phyloP scores from a whole-genome alignment of 2,888 invertebrate genomes.

The Pinctada fucata region DNA sequence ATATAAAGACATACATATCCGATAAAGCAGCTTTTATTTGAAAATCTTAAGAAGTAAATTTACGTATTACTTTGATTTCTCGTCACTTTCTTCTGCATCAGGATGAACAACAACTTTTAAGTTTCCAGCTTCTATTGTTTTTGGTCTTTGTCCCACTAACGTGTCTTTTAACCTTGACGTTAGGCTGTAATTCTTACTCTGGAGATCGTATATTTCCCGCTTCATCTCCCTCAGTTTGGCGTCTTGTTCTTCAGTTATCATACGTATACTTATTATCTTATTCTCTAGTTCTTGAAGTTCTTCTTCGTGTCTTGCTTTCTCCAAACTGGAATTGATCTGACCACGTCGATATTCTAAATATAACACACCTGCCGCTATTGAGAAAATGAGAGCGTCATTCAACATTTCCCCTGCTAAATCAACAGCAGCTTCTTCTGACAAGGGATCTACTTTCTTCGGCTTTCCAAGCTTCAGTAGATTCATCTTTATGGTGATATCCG shows the following conservation, averaged over 20 bases:
- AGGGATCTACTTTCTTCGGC: constrained; percentile 6
- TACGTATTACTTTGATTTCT: not conserved
- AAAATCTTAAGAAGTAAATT: no score
- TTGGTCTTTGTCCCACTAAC: no score
- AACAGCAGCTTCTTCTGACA: constrained; percentile 5
- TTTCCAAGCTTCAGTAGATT: constrained; percentile 11
- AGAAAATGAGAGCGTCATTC: constrained; percentile 11
- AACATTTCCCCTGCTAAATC: constrained; percentile 6
- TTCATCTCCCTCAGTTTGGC: constrained; percentile 4
- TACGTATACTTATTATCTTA: not conserved
- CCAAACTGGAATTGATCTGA: not conserved
- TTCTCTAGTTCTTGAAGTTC: constrained; percentile 2
- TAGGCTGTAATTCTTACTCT: not conserved
- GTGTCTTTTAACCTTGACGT: no score
- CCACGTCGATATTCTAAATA: constrained; percentile 3
- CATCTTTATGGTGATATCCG: constrained; percentile 15
- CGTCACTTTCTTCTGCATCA: not conserved
- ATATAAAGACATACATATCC: no score
- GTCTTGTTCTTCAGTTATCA: constrained; percentile 10
- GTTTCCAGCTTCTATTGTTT: no score
- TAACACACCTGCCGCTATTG: constrained; percentile 1
- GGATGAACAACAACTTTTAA: no score
- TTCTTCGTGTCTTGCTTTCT: constrained; percentile 4
- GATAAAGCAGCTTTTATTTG: no score
- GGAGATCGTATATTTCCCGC: not conserved